Evolutionary conservation across 2,888 invertebrate species (phyloP).

Genomic region (Ischnus inquisitorius): DNA sequence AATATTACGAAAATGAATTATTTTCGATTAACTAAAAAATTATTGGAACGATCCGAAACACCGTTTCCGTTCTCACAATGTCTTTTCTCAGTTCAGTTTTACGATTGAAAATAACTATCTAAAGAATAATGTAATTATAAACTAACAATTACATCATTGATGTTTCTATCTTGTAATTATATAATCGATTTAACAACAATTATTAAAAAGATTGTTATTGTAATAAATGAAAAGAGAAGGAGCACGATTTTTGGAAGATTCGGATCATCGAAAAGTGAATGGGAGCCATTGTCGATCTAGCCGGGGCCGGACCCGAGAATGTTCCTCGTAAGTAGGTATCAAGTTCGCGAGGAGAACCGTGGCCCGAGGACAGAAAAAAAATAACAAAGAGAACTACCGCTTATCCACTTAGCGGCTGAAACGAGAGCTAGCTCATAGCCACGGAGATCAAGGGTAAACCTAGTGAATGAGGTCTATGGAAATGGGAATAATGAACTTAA

Average conservation of each 20-base stretch:
- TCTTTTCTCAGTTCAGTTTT: too few species aligned
- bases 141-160: too few species aligned
- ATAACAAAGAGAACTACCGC: constrained; percentile 19
- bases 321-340: constrained; percentile 30
- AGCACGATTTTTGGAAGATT: constrained; percentile 4
- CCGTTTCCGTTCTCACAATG: too few species aligned
- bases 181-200: too few species aligned
- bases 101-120: too few species aligned
- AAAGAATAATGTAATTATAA: too few species aligned
- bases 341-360: constrained; percentile 31
- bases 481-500: constrained; percentile 45
- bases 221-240: background rate
- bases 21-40: too few species aligned
- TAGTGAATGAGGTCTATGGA: constrained; percentile 39
- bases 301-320: constrained; percentile 5
- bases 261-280: constrained; percentile 26
- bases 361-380: constrained; percentile 8
- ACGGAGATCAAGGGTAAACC: constrained; percentile 36
- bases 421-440: constrained; percentile 21
- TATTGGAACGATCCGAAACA: too few species aligned
- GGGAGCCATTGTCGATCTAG: constrained; percentile 4
- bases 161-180: too few species aligned
- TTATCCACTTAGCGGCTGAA: constrained; percentile 45
- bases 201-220: too few species aligned
- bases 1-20: too few species aligned